Percentiles rank a stretch among this genome's conserved stretches.
Conservation (phyloP, 2,113 vertebrate species). For the Poecilia latipinna region DNA sequence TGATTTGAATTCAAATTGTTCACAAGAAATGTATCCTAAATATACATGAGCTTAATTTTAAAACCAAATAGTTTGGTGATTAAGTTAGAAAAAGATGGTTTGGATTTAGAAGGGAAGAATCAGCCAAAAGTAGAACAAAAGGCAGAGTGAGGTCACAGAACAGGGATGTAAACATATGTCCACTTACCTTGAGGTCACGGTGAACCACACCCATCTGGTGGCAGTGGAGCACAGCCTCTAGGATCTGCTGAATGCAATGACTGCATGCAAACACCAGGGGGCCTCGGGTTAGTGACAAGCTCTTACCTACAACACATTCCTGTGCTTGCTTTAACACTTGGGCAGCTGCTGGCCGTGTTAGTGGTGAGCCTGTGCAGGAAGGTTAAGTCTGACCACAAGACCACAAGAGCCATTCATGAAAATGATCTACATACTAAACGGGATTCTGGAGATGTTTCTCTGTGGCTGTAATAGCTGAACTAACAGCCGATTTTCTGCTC, state of each 20-base stretch:
- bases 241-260: constrained; percentile 99
- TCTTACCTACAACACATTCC: constrained; percentile 79
- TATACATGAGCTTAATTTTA: too few species aligned
- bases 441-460: neutral
- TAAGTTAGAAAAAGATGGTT: too few species aligned
- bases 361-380: too few species aligned
- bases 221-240: constrained; percentile 97
- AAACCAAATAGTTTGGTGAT: too few species aligned
- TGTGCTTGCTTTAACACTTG: constrained; percentile 75
- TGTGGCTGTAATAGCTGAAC: too few species aligned
- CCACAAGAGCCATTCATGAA: neutral
- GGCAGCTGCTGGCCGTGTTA: constrained; percentile 41
- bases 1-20: neutral
- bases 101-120: too few species aligned
- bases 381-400: neutral
- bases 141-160: neutral
- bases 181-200: constrained; percentile 97
- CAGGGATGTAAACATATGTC: constrained; percentile 8
- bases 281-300: constrained; percentile 90
- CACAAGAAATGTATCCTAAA: too few species aligned
- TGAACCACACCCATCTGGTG: constrained; percentile 99
- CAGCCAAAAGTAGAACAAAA: too few species aligned
- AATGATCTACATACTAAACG: neutral
- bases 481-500: constrained; percentile 40
- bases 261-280: constrained; percentile 98